These are phyloP conservation scores for Galeopsomyia nigrocyanea DNA, from an alignment of 2,888 invertebrate genomes.

Conservation along the genomic window DNA sequence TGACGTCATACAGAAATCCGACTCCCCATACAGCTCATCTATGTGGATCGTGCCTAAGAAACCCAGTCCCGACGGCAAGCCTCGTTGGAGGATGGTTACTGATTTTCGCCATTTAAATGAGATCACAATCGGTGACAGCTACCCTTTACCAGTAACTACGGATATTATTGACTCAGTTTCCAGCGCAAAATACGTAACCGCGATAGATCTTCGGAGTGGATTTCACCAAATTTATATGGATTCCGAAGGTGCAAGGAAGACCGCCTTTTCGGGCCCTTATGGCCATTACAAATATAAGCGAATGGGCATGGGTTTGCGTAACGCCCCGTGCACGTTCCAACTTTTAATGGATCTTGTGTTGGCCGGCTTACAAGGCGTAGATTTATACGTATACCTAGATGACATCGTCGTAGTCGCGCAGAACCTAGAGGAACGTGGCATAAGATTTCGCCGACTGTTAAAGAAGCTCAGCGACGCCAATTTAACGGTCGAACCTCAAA, in stretches of 20 bases:
- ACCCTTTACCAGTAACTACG: too few relatives aligned
- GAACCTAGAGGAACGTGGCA: not conserved
- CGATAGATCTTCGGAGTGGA: too few relatives aligned
- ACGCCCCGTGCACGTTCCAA: not conserved
- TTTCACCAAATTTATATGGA: too few relatives aligned
- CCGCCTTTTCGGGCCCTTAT: not conserved
- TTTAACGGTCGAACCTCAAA: slow-evolving; percentile 51
- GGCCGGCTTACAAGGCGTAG: not conserved
- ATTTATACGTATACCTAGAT: not conserved
- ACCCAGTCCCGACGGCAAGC: not conserved
- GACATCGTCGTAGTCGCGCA: not conserved
- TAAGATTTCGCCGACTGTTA: not conserved
- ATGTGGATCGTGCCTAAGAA: too few relatives aligned
- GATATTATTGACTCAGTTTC: not conserved
- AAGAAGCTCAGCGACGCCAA: not conserved
- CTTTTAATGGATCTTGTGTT: not conserved
- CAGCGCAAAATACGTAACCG: not conserved
- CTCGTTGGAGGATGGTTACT: not conserved
- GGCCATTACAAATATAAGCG: slow-evolving; percentile 1
- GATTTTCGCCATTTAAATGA: too few relatives aligned
- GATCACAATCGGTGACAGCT: slow-evolving; percentile 1
- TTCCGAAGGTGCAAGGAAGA: not conserved
- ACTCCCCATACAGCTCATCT: not conserved
- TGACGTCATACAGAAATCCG: not conserved
- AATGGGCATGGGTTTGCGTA: not conserved